phyloP scores from a whole-genome alignment of 1,140 invertebrate genomes.

The Odontomachus brunneus region DNA sequence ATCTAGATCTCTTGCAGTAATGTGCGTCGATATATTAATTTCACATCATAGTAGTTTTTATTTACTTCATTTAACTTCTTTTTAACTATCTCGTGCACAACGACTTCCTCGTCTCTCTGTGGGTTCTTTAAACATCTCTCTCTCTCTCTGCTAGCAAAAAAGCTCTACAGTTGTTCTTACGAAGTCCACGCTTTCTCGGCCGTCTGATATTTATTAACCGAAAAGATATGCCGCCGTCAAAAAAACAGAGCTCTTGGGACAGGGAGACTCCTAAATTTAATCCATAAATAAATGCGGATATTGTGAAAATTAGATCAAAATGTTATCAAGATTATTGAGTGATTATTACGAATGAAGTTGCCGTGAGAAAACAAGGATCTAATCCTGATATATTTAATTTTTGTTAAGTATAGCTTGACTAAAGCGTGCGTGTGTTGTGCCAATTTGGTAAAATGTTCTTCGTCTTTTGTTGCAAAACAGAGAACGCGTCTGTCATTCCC shows the following conservation, averaged over 20 bases:
- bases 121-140: no score
- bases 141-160: not conserved
- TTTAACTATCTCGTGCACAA: slow-evolving; percentile 5
- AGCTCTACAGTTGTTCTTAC: slow-evolving; percentile 4
- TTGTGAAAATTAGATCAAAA: no score
- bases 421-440: no score
- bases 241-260: not conserved
- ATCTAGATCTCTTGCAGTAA: slow-evolving; percentile 11
- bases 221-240: slow-evolving; percentile 6
- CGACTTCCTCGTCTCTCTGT: not conserved
- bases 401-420: no score
- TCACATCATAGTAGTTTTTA: slow-evolving; percentile 10
- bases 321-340: no score
- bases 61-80: slow-evolving; percentile 45
- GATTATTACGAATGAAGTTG: no score
- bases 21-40: slow-evolving; percentile 10
- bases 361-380: no score
- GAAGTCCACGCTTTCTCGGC: slow-evolving; percentile 40
- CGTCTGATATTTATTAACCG: slow-evolving; percentile 26
- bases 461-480: no score
- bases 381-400: no score
- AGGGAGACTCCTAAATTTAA: no score
- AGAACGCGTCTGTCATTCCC: not conserved
- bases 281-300: no score
- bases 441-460: no score